Percentiles rank a stretch among this genome's conserved stretches.
Conservation (phyloP, 2,113 vertebrate species). For the Macrotus californicus region DNA sequence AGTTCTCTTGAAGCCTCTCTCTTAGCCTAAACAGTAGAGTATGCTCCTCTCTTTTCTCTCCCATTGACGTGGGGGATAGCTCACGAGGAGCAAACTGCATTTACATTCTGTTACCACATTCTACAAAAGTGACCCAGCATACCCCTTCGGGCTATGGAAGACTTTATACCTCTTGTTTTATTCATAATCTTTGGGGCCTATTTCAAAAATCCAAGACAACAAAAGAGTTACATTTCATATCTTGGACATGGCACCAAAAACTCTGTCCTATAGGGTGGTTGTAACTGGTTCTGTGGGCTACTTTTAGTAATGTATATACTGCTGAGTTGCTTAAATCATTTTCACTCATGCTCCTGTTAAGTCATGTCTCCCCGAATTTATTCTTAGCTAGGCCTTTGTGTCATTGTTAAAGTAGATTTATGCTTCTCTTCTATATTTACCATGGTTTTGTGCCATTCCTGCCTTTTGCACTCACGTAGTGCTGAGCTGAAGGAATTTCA, state of each 20-base stretch:
- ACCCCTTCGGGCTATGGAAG: not conserved
- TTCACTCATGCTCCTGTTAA: not conserved
- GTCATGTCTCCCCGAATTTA: not conserved
- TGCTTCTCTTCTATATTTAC: not conserved
- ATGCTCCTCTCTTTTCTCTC: not conserved
- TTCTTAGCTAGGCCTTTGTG: constrained; percentile 6
- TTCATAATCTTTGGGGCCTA: not conserved
- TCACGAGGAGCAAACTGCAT: not conserved
- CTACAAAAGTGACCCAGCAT: not conserved
- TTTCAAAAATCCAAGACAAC: not conserved
- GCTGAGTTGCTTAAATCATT: not conserved
- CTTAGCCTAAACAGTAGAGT: not conserved
- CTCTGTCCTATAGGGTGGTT: not conserved
- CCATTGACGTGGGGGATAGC: not conserved
- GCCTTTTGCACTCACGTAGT: not conserved
- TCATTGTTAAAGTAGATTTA: not conserved
- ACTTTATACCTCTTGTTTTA: not conserved
- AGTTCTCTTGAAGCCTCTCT: not conserved
- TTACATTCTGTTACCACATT: not conserved
- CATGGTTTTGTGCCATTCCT: not conserved
- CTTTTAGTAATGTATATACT: not conserved
- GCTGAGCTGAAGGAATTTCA: not conserved
- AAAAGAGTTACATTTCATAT: not conserved
- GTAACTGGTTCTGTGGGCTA: not conserved
- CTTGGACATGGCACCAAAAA: not conserved